A percentile compares a stretch with the other conserved stretches of the same genome.
These are phyloP conservation scores for Chaenodraco wilsoni DNA, from an alignment of 2,797 vertebrate species.

Conservation along the genomic window DNA sequence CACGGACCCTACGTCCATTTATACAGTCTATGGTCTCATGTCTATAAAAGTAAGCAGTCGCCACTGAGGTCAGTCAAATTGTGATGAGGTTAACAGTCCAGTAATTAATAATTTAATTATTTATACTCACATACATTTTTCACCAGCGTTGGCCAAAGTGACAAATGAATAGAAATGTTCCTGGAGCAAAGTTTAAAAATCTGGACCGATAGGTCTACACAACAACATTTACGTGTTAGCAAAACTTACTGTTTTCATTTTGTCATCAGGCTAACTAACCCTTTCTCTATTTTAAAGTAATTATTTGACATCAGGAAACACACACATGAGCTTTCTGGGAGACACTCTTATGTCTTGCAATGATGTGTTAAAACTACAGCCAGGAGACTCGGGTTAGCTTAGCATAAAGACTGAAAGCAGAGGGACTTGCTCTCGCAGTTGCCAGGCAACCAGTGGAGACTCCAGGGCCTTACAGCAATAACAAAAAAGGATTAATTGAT, in stretches of 20 bases:
- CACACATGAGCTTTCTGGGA: background rate
- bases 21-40: background rate
- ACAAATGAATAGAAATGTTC: conserved; percentile 17
- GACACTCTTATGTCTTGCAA: background rate
- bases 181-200: background rate
- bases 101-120: conserved; percentile 12
- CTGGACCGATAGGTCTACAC: background rate
- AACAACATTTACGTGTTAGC: background rate
- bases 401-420: conserved; percentile 11
- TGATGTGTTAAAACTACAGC: background rate
- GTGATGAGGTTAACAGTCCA: background rate
- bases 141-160: background rate
- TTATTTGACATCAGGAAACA: background rate
- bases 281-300: background rate
- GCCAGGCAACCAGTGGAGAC: conserved; percentile 30
- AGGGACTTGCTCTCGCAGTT: conserved; percentile 19
- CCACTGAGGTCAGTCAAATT: background rate
- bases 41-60: background rate
- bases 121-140: conserved; percentile 25
- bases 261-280: background rate
- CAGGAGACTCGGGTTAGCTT: conserved; percentile 16
- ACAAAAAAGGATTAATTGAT: conserved; percentile 38
- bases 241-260: background rate
- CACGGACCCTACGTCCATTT: no score
- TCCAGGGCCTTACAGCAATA: conserved; percentile 13